Base-by-base conservation (phyloP, 2,888 invertebrate species). In the Psococerastis gibbosa region DNA sequence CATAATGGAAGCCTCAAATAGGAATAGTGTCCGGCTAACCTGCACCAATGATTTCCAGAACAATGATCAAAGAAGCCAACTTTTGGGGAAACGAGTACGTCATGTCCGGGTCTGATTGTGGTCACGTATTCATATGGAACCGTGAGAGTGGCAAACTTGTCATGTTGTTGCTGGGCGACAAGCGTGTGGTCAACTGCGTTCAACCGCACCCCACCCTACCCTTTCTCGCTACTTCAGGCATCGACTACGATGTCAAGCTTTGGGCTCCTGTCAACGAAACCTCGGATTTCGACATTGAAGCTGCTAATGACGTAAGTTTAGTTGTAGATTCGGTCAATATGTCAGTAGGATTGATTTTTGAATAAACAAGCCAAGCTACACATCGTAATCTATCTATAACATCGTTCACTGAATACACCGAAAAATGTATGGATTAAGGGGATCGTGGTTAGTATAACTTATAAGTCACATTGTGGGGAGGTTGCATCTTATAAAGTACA, bases 41-140 rank as follows among this genome's bases (percentile, higher is more conserved):
- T n/a, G n/a, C n/a, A n/a, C n/a, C n/a, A n/a, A 56, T 49, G 23
- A 49, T 5, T 53, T 59, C 59, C 62, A 77, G 74, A 56, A 78
- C 78, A 42, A 78, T 78, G 83, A 84, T 87, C 47, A 87, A 87
- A 60, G 83, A 85, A 58, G 78, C 83, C 3, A 75, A 75, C 46
- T 87, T 85, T 60, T 87, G 83, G 82, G 85, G 85, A 38, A 69
- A 76, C 52, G 66, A 77, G 52, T 79, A 71, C 61, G 73, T 87
- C 11, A 75, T 85, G 73, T 82, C 82, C 17, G 87, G 87, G n/a
- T 83, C 82, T 11, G 87, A 87, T 61, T 87, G 87, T 60, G 87
- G 85, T 0, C 83, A 85, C 55, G 77, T 87, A 11, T 85, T 87
- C 55, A 67, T 81, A 27, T 87, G 85, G 87, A 71, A 83, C 44